Conservation (phyloP, 1,140 invertebrate genomes). For the Tetragnatha versicolor region DNA sequence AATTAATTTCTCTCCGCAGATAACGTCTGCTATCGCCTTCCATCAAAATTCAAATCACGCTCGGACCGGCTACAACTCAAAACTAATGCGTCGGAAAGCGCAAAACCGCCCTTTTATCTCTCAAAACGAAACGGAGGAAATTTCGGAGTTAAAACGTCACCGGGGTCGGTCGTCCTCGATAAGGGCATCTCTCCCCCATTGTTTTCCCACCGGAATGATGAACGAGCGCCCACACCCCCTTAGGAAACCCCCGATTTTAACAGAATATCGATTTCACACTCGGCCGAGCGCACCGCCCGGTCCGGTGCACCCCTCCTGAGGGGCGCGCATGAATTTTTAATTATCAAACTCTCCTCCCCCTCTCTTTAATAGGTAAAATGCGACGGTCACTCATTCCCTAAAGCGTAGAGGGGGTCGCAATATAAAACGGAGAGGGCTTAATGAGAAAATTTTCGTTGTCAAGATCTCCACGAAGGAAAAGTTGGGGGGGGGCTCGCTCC, state of each 20-base stretch:
- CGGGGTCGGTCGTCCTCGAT: background rate
- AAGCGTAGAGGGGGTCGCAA: constrained; percentile 1
- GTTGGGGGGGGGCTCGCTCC: background rate
- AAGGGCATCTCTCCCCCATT: constrained; percentile 7
- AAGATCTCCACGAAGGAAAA: constrained; percentile 49
- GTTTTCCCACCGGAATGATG: constrained; percentile 46
- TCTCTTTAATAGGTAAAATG: constrained; percentile 53
- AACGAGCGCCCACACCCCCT: too few species aligned
- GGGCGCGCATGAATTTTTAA: constrained; percentile 54
- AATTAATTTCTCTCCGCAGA: too few species aligned
- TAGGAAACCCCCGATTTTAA: constrained; percentile 54
- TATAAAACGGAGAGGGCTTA: constrained; percentile 25
- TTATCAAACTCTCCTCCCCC: constrained; percentile 30
- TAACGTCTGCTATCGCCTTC: too few species aligned
- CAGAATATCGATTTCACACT: constrained; percentile 54
- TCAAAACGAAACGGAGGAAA: too few species aligned
- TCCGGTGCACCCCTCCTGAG: constrained; percentile 28
- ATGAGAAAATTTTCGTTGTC: constrained; percentile 55
- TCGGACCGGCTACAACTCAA: too few species aligned
- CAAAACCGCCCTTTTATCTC: too few species aligned
- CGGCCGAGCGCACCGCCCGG: constrained; percentile 43
- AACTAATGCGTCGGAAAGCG: too few species aligned
- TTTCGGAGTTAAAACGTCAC: constrained; percentile 32
- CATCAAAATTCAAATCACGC: too few species aligned
- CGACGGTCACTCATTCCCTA: constrained; percentile 38